Evolutionary conservation across 2,113 vertebrate genomes (phyloP).

Genomic region (Myotis yumanensis): DNA sequence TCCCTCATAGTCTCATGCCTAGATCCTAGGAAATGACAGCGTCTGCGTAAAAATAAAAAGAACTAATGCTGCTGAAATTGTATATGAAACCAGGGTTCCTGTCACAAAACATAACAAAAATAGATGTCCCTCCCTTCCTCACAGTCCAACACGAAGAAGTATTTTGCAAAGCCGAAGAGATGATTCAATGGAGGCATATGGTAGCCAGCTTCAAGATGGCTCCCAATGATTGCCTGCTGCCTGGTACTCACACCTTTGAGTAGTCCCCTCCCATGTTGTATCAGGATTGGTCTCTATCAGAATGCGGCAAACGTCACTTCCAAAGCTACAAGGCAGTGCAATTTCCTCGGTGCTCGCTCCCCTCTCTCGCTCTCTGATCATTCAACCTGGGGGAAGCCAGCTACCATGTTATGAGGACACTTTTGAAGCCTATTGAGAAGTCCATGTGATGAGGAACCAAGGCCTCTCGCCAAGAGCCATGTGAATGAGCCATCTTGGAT

Average conservation of each 20-base stretch:
- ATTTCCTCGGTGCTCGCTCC: not conserved
- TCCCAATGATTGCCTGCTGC: not conserved
- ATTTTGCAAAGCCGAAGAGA: not conserved
- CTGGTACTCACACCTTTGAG: not conserved
- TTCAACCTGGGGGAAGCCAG: not conserved
- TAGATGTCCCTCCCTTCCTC: not conserved
- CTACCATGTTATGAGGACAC: not conserved
- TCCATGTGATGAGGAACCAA: not conserved
- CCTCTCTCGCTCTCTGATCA: not conserved
- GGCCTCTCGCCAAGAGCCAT: not conserved
- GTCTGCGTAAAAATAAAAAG: constrained; percentile 29
- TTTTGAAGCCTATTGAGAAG: not conserved
- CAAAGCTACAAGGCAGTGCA: not conserved
- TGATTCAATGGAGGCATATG: not conserved
- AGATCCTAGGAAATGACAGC: constrained; percentile 42
- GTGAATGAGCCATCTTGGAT: not conserved
- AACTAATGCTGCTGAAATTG: constrained; percentile 33
- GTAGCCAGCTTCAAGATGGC: not conserved
- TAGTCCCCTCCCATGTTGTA: not conserved
- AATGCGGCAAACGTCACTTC: not conserved
- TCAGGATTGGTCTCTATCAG: not conserved
- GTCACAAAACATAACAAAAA: constrained; percentile 26
- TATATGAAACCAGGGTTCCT: not conserved
- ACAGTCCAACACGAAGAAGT: not conserved
- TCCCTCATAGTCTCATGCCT: not conserved